Conservation (phyloP, 2,797 vertebrate genomes). For the Mastacembelus armatus region DNA sequence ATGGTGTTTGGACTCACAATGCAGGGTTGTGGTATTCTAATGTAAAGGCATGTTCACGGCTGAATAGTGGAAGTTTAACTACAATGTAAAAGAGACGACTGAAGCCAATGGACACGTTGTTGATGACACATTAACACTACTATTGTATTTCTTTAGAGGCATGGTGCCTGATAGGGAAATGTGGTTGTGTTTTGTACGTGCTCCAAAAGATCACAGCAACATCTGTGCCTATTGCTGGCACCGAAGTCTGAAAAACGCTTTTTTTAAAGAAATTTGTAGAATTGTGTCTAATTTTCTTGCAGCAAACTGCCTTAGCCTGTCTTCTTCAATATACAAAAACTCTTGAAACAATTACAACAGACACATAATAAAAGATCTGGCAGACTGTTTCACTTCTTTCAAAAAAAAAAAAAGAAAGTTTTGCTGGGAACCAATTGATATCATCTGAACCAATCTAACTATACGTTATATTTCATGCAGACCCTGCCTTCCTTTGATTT, state of each 20-base stretch:
- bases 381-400: neutral
- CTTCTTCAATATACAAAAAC: no score
- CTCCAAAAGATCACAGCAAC: neutral
- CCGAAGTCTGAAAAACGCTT: neutral
- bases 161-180: neutral
- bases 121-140: conserved; percentile 5
- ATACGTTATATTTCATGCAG: conserved; percentile 3
- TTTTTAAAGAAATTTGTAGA: neutral
- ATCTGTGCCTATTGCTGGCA: neutral
- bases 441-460: neutral
- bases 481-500: conserved; percentile 43
- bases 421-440: neutral
- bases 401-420: neutral
- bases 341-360: no score
- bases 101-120: neutral
- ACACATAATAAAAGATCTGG: no score
- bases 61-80: conserved; percentile 33
- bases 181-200: neutral
- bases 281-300: neutral
- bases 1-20: conserved; percentile 55
- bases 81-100: neutral
- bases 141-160: conserved; percentile 1
- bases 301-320: no score
- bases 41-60: conserved; percentile 30
- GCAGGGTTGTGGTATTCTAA: conserved; percentile 32